phyloP scores from a whole-genome alignment of 2,888 invertebrate species.

The Andrena minutula region DNA sequence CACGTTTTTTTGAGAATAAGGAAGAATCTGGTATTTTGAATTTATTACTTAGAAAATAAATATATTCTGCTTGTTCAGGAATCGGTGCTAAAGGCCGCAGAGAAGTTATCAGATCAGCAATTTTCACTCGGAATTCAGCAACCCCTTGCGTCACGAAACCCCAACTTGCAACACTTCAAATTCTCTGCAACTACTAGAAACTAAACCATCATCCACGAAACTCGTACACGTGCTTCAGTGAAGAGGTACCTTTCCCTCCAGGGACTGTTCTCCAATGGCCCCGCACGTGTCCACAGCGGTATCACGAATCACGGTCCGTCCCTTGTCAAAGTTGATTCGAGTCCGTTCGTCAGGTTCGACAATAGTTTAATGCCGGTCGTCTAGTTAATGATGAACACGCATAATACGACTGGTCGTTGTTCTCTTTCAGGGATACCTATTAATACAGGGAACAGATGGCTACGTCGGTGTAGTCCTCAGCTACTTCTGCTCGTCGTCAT shows the following conservation, averaged over 20 bases:
- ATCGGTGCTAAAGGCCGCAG: no score
- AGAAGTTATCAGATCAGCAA: neutral
- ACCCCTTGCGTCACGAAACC: neutral
- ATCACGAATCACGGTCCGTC: slow-evolving; percentile 70
- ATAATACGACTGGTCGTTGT: slow-evolving; percentile 61
- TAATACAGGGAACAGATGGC: slow-evolving; percentile 62
- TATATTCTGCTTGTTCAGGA: no score
- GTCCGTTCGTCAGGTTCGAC: slow-evolving; percentile 63
- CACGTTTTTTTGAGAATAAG: neutral
- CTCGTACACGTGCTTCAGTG: slow-evolving; percentile 27
- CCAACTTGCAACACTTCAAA: neutral
- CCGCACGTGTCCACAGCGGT: slow-evolving; percentile 50
- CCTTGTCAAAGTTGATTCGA: slow-evolving; percentile 49
- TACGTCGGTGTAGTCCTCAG: slow-evolving; percentile 19
- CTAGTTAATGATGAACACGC: slow-evolving; percentile 60
- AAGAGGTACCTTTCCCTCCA: slow-evolving; percentile 24
- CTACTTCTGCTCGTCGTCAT: slow-evolving; percentile 10
- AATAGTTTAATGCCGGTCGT: slow-evolving; percentile 61
- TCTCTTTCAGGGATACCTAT: slow-evolving; percentile 69
- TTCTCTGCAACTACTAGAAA: neutral
- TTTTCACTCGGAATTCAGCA: neutral
- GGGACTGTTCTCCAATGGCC: slow-evolving; percentile 32
- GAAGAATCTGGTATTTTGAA: neutral
- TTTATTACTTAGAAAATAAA: no score
- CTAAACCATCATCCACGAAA: neutral